Percentiles rank a stretch among this genome's conserved stretches.
Conservation (phyloP, 2,888 invertebrate species). For the Altica lythri region DNA sequence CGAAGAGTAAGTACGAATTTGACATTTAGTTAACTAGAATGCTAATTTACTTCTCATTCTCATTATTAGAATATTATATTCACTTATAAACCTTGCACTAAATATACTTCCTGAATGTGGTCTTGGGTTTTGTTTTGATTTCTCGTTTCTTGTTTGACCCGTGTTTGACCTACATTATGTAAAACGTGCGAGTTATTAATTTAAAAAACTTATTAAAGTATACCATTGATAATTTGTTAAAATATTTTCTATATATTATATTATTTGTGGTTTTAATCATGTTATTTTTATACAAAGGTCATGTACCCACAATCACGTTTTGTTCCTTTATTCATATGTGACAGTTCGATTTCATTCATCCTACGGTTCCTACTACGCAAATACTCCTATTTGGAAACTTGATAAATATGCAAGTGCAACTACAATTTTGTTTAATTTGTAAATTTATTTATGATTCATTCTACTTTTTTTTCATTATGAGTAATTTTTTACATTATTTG, state of each 20-base stretch:
- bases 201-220: no score
- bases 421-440: no score
- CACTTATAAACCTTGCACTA: background rate
- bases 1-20: conserved; percentile 53
- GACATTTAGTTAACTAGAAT: background rate
- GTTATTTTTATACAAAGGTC: conserved; percentile 31
- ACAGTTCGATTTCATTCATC: background rate
- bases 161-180: conserved; percentile 7
- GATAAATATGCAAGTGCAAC: conserved; percentile 5
- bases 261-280: background rate
- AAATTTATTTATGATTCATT: no score
- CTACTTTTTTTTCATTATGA: no score
- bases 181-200: no score
- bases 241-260: background rate
- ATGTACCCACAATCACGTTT: conserved; percentile 20
- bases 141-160: no score
- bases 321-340: conserved; percentile 1
- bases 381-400: background rate
- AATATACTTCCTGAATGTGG: conserved; percentile 3
- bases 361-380: background rate
- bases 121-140: conserved; percentile 17
- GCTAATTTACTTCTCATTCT: background rate
- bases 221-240: background rate
- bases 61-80: background rate
- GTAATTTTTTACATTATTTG: no score